Evolutionary conservation across 2,797 vertebrate genomes (phyloP), one percentile per base, ranked within the genome.

Genomic region (Anguilla anguilla): DNA sequence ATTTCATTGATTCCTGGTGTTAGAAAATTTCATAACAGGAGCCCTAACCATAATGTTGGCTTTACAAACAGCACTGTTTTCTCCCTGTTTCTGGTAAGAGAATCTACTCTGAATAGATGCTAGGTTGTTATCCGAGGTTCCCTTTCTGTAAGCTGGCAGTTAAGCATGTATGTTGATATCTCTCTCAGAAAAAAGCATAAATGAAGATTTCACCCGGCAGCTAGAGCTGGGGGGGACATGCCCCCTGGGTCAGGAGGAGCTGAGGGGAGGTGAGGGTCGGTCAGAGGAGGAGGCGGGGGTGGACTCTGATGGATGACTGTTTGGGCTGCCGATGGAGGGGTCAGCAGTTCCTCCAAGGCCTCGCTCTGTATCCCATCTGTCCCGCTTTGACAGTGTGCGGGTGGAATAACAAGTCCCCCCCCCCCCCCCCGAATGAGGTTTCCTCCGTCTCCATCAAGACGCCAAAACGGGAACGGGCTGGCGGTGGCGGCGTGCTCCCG

Each of bases 321-420:
- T 90, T 89, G 86, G 91, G 88, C 89, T 91, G 92, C 91, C 91
- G 91, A 93, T 89, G 87, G 90, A 91, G 92, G 92, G 93, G 94
- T 94, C 91, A 93, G 90, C 13, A 49, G 89, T 93, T 92, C 92
- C 93, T 94, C 93, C 92, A 92, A 93, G 94, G 90, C 94, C 92
- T 87, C 87, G 89, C 64, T 87, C 88, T 51, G 57, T 86, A 86
- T 91, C 89, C 92, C 94, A 95, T 96, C 94, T 95, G 93, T 94
- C 91, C 92, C 88, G 77, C 74, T 9, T 91, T 92, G 91, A 91
- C 91, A 91, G 89, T 74, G 90, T 91, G 90, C 92, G 91, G 90
- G 90, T 88, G 85, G 91, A 92, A 94, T 95, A 92, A 92, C 91
- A 94, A 94, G 86, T 92, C 87, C 86, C 92, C 93, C 94, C 94